These are phyloP conservation scores for Triops longicaudatus DNA, from an alignment of 1,140 invertebrate species.

Conservation along the genomic window DNA sequence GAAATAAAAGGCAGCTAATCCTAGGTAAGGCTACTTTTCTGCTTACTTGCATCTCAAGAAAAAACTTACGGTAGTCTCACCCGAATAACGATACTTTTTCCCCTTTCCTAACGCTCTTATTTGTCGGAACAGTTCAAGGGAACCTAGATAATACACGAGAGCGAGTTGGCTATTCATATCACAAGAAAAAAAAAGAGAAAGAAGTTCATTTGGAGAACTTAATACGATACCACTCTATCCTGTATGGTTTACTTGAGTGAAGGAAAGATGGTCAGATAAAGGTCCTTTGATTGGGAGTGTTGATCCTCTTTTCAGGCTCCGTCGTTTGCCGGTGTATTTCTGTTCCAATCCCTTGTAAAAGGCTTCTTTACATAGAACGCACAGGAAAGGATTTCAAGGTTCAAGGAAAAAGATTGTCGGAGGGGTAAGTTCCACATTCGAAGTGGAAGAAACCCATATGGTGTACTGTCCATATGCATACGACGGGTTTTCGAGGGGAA, in stretches of 20 bases:
- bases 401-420: background rate
- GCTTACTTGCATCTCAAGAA: background rate
- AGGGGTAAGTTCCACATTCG: background rate
- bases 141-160: too few relatives aligned
- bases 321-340: background rate
- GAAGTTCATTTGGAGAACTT: background rate
- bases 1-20: background rate
- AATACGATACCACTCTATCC: background rate
- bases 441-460: background rate
- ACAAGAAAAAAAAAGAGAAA: background rate
- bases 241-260: background rate
- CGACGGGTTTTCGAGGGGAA: too few relatives aligned
- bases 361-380: background rate
- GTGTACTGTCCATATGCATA: background rate
- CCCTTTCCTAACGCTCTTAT: background rate
- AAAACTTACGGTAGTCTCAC: background rate
- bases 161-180: too few relatives aligned
- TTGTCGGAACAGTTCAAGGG: background rate
- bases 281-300: conserved; percentile 4
- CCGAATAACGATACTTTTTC: too few relatives aligned
- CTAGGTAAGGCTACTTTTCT: background rate
- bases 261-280: background rate
- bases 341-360: background rate
- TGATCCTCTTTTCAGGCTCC: background rate
- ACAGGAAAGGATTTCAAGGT: background rate